Evolutionary conservation across 2,797 vertebrate species (phyloP).

Genomic region (Gambusia yucatana): DNA sequence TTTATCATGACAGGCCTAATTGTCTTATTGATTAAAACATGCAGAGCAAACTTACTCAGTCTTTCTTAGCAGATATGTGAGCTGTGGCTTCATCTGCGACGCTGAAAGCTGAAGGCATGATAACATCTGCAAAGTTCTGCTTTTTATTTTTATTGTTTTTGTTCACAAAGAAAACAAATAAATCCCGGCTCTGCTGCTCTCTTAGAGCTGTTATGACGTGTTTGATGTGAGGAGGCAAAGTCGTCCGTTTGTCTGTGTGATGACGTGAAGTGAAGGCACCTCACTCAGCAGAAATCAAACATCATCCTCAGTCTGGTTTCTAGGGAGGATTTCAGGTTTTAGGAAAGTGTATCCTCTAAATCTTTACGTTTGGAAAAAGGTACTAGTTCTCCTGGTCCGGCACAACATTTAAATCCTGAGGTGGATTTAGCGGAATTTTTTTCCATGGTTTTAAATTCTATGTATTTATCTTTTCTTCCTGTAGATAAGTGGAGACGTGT

Average conservation of each 20-base stretch:
- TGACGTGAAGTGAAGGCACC: constrained; percentile 10
- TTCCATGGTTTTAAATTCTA: background rate
- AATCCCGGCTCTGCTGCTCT: constrained; percentile 20
- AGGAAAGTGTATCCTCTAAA: background rate
- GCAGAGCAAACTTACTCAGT: background rate
- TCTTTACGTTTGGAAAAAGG: constrained; percentile 11
- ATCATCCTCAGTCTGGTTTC: background rate
- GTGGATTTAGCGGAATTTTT: constrained; percentile 6
- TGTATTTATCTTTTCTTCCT: constrained; percentile 1
- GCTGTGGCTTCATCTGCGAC: background rate
- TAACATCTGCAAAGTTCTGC: constrained; percentile 7
- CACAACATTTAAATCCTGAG: constrained; percentile 1
- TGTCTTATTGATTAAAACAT: constrained; percentile 17
- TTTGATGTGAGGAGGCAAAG: constrained; percentile 24
- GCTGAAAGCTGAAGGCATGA: background rate
- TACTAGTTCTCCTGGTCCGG: background rate
- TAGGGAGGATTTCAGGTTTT: background rate
- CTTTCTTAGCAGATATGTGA: background rate
- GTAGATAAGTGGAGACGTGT: constrained; percentile 10
- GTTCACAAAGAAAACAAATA: constrained; percentile 13
- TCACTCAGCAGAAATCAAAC: background rate
- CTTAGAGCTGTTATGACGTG: constrained; percentile 26
- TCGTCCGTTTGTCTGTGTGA: constrained; percentile 17
- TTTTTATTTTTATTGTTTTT: constrained; percentile 27
- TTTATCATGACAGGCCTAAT: background rate